Percentiles rank a stretch among this genome's conserved stretches.
phyloP scores from a whole-genome alignment of 2,888 invertebrate species.

The Leptogaster cylindrica region DNA sequence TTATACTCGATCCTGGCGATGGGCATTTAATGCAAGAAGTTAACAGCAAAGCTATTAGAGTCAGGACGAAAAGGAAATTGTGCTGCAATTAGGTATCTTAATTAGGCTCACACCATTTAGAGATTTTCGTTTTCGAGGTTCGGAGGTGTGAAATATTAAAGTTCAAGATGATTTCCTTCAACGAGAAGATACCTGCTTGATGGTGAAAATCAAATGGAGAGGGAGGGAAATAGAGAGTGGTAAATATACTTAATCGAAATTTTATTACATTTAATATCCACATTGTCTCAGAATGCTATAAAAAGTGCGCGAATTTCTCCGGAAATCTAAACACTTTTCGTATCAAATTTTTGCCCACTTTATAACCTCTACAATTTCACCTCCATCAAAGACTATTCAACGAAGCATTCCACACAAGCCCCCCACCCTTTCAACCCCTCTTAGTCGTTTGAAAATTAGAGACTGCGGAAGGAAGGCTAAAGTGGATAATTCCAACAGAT shows the following conservation, averaged over 20 bases:
- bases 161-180: background rate
- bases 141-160: constrained; percentile 8
- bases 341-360: constrained; percentile 9
- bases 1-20: background rate
- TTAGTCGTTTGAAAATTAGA: constrained; percentile 11
- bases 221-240: constrained; percentile 1
- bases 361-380: background rate
- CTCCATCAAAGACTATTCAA: background rate
- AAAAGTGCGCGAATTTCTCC: constrained; percentile 16
- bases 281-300: background rate
- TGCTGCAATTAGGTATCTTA: constrained; percentile 29
- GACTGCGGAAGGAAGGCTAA: constrained; percentile 5
- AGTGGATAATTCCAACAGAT: constrained; percentile 34
- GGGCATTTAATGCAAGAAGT: constrained; percentile 51
- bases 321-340: background rate
- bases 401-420: too few species aligned
- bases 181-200: background rate
- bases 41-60: constrained; percentile 49
- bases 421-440: too few species aligned
- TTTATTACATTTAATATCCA: constrained; percentile 26
- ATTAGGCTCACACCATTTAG: constrained; percentile 10
- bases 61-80: constrained; percentile 19
- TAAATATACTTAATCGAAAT: constrained; percentile 33
- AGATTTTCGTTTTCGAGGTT: constrained; percentile 9
- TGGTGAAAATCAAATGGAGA: too few species aligned